phyloP scores from a whole-genome alignment of 2,113 vertebrate species.

The Gymnarchus niloticus region DNA sequence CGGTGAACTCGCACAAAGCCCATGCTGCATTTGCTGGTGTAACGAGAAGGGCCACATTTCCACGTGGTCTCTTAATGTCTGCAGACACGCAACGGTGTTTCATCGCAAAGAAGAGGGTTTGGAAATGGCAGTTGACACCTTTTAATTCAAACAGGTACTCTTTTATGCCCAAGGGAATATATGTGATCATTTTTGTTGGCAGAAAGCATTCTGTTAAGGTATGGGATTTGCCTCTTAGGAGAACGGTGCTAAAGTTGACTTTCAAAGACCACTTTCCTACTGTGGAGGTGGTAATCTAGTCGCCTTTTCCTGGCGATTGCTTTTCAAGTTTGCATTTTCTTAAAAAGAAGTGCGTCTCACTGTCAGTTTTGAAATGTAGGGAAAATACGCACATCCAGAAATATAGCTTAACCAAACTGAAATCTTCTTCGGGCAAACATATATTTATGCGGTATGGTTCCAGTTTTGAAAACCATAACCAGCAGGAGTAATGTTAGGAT shows the following conservation, averaged over 20 bases:
- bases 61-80: constrained; percentile 41
- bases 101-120: constrained; percentile 48
- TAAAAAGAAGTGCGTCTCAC: background rate
- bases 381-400: constrained; percentile 20
- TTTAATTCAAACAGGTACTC: background rate
- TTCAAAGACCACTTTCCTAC: constrained; percentile 1
- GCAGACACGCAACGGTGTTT: constrained; percentile 36
- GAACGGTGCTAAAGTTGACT: background rate
- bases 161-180: constrained; percentile 24
- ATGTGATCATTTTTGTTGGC: constrained; percentile 24
- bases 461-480: constrained; percentile 54
- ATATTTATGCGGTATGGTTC: constrained; percentile 59
- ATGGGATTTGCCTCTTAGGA: background rate
- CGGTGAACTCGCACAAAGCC: constrained; percentile 34
- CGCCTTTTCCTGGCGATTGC: background rate
- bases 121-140: constrained; percentile 25
- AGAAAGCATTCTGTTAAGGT: constrained; percentile 11
- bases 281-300: background rate
- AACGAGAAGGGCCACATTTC: constrained; percentile 35
- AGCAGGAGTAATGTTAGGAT: constrained; percentile 54
- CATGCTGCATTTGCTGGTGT: constrained; percentile 28
- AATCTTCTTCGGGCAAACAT: constrained; percentile 46
- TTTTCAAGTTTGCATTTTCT: background rate
- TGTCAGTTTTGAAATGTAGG: constrained; percentile 19
- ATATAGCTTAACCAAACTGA: constrained; percentile 24